phyloP scores from a whole-genome alignment of 2,888 invertebrate genomes.

The Nemapogon koenigi region DNA sequence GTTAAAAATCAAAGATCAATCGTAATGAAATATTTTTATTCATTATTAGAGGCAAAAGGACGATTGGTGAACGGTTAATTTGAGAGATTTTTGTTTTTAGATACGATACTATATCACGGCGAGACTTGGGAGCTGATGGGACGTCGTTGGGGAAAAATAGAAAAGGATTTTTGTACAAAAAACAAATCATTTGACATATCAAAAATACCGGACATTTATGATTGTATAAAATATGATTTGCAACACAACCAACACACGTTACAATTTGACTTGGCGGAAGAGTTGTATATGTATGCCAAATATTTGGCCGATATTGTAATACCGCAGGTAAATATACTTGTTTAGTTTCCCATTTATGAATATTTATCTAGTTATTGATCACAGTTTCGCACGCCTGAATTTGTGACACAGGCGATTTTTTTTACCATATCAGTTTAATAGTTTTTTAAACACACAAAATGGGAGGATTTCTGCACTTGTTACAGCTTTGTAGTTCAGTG shows the following conservation, averaged over 20 bases:
- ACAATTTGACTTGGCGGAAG: conserved; percentile 91
- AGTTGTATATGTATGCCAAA: conserved; percentile 94
- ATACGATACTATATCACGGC: conserved; percentile 94
- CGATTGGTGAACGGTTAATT: too few species aligned
- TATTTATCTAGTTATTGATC: too few species aligned
- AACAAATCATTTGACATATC: conserved; percentile 95
- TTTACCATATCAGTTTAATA: too few species aligned
- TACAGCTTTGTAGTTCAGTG: too few species aligned
- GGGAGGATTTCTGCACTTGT: too few species aligned
- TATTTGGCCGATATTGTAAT: conserved; percentile 98
- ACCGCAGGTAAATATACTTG: conserved; percentile 75
- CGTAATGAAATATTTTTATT: too few species aligned
- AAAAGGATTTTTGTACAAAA: conserved; percentile 96
- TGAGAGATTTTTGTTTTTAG: conserved; percentile 61
- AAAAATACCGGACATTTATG: conserved; percentile 99
- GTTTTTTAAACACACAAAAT: too few species aligned
- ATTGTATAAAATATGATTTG: conserved; percentile 98
- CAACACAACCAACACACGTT: conserved; percentile 97
- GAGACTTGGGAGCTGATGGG: conserved; percentile 99
- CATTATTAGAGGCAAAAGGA: too few species aligned
- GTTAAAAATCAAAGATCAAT: too few species aligned
- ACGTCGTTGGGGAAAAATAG: conserved; percentile 96
- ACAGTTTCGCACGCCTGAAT: too few species aligned
- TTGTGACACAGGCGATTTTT: too few species aligned
- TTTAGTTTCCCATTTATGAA: too few species aligned